A percentile compares a stretch with the other conserved stretches of the same genome.
These are phyloP conservation scores for Megaceryle torquata DNA, from an alignment of 2,113 vertebrate species.

Conservation along the genomic window DNA sequence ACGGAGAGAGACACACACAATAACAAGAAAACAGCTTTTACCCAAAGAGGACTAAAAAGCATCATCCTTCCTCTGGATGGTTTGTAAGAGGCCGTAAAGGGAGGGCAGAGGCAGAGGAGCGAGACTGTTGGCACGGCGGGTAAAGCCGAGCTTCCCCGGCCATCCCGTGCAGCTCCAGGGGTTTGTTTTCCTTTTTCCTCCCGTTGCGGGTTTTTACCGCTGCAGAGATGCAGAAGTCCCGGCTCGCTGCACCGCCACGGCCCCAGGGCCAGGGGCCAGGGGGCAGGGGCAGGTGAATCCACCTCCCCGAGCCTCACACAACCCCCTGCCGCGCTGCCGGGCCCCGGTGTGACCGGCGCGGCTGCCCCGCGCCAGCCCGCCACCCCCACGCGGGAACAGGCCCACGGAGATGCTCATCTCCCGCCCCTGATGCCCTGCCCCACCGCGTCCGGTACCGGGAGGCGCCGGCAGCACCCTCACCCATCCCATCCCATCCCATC, in stretches of 20 bases:
- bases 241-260: neutral
- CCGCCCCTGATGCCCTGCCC: neutral
- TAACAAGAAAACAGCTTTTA: neutral
- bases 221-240: neutral
- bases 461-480: neutral
- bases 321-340: neutral
- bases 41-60: neutral
- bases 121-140: neutral
- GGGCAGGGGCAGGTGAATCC: neutral
- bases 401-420: neutral
- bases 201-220: neutral
- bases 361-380: neutral
- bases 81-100: neutral
- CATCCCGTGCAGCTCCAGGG: neutral
- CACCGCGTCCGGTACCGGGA: neutral
- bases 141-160: neutral
- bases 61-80: neutral
- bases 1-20: rapidly evolving
- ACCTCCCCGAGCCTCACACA: neutral
- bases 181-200: too few relatives aligned
- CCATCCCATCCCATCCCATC: neutral
- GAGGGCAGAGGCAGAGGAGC: neutral
- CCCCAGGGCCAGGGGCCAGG: too few relatives aligned
- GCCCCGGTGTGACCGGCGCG: neutral
- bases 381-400: neutral